Conservation (phyloP, 53 echinoderm and acorn worm species). For the Astropecten irregularis region DNA sequence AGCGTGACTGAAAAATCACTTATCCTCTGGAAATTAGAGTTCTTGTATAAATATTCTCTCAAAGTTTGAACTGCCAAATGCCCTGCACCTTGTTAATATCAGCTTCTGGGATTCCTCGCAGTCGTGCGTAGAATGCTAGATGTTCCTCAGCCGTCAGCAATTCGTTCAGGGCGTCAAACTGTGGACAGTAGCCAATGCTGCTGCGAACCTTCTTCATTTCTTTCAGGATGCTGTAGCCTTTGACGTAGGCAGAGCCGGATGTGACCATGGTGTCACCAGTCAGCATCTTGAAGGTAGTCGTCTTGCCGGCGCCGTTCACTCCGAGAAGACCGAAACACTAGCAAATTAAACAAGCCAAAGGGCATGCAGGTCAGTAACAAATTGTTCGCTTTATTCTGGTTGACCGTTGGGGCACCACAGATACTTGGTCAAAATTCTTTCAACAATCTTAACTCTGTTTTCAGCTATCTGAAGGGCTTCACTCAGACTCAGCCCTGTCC, state of each 20-base stretch:
- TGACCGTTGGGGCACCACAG: too few species aligned
- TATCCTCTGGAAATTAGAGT: too few species aligned
- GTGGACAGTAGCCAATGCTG: constrained; percentile 96
- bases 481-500: too few species aligned
- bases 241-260: constrained; percentile 80
- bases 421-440: too few species aligned
- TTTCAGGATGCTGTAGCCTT: constrained; percentile 76
- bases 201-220: constrained; percentile 85
- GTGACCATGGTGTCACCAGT: constrained; percentile 91
- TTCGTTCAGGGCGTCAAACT: constrained; percentile 97
- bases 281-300: constrained; percentile 98
- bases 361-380: not conserved
- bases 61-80: too few species aligned
- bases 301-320: constrained; percentile 96
- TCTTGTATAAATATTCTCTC: too few species aligned
- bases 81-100: constrained; percentile 81
- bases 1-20: too few species aligned
- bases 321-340: constrained; percentile 98
- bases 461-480: too few species aligned
- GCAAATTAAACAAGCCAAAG: too few species aligned
- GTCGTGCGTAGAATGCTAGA: constrained; percentile 87
- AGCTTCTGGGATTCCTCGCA: constrained; percentile 83
- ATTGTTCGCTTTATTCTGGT: not conserved
- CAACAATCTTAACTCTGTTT: too few species aligned
- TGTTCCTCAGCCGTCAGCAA: constrained; percentile 91